These are phyloP conservation scores for Phrynosoma platyrhinos DNA, from an alignment of 2,113 vertebrate species.

Conservation along the genomic window DNA sequence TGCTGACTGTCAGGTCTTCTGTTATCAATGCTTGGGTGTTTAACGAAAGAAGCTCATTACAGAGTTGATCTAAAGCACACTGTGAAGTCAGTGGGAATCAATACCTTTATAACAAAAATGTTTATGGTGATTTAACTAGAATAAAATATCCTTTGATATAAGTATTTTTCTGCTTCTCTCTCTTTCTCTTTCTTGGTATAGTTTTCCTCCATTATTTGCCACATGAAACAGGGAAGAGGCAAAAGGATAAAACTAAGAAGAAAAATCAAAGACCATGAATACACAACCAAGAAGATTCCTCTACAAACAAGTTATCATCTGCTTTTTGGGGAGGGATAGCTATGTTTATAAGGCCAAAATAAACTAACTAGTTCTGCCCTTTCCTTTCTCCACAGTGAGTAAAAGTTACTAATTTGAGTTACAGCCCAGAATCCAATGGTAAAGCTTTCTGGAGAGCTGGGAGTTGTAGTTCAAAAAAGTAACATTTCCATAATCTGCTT, in stretches of 20 bases:
- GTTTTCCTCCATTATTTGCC: too few species aligned
- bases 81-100: slow-evolving; percentile 19
- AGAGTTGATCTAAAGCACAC: not conserved
- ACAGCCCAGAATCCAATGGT: not conserved
- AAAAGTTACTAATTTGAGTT: too few species aligned
- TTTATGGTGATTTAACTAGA: not conserved
- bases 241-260: not conserved
- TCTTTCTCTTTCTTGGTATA: not conserved
- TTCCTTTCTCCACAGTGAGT: not conserved
- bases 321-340: not conserved
- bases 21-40: not conserved
- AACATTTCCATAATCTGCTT: not conserved
- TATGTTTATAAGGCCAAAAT: not conserved
- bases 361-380: slow-evolving; percentile 8
- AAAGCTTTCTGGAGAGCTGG: not conserved
- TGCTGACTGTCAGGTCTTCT: slow-evolving; percentile 1
- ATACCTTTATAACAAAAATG: not conserved
- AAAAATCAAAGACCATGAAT: not conserved
- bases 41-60: slow-evolving; percentile 15
- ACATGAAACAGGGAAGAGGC: not conserved
- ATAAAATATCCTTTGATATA: not conserved
- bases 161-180: not conserved
- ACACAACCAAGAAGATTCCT: slow-evolving; percentile 8
- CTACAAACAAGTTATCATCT: not conserved
- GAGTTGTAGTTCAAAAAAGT: not conserved